These are phyloP conservation scores for Gallinago media DNA, from an alignment of 2,113 vertebrate genomes.

Conservation along the genomic window DNA sequence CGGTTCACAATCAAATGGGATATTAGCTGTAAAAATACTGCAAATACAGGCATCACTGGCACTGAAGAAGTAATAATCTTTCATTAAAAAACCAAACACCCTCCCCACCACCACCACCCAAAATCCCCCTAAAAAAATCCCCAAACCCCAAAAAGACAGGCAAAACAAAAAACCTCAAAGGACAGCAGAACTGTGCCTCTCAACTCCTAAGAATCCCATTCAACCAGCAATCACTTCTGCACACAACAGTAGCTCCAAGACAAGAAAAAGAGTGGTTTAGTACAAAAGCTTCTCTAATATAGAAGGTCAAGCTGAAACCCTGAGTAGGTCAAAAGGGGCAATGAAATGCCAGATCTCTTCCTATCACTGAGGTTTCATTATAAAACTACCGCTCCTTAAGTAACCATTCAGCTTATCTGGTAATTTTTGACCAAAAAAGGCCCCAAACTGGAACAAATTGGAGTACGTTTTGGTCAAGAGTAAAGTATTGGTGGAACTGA, in stretches of 20 bases:
- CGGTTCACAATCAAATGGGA: not conserved
- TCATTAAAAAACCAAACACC: not conserved
- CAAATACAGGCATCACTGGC: not conserved
- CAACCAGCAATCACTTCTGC: not conserved
- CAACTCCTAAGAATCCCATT: not conserved
- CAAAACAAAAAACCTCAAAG: slow-evolving; percentile 2
- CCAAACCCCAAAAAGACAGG: not conserved
- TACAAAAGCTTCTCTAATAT: not conserved
- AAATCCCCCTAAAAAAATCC: no score
- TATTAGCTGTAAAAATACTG: not conserved
- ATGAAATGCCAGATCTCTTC: slow-evolving; percentile 16
- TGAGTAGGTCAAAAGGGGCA: slow-evolving; percentile 8
- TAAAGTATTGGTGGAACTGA: not conserved
- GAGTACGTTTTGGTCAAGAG: not conserved
- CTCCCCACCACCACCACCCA: no score
- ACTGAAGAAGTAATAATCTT: not conserved
- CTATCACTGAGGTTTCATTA: not conserved
- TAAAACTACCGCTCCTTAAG: not conserved
- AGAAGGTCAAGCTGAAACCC: slow-evolving; percentile 18
- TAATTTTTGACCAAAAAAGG: not conserved
- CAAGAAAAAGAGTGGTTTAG: not conserved
- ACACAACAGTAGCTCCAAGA: not conserved
- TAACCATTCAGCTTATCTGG: not conserved
- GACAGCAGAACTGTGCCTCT: not conserved
- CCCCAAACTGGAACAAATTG: not conserved